Base-by-base conservation (phyloP, 2,888 invertebrate genomes). In the Rhagonycha fulva region DNA sequence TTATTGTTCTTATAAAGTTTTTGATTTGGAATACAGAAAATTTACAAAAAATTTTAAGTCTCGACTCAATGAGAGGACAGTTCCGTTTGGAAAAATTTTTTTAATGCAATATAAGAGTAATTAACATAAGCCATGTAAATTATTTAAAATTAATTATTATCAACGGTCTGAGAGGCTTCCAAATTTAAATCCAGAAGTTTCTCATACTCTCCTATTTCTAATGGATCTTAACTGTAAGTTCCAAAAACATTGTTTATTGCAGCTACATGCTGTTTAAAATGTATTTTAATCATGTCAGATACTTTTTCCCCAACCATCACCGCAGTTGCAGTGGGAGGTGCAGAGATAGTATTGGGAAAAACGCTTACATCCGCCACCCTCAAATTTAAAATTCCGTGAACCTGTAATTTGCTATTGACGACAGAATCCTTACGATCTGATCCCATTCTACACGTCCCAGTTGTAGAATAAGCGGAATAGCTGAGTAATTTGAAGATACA, bases 241-340 rank as follows among this genome's bases (percentile, higher is more conserved):
- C 3, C 2, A 3, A 30, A 32, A 32, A 32, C 32, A 32, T 32
- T 32, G 32, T 0, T 32, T 32, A 32, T 32, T 5, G 4, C 12
- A 12, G 12, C 47, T 7, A 47, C 47, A n/a, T n/a, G 47, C n/a
- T 47, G n/a, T 9, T 47, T 47, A n/a, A n/a, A n/a, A 7, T 47
- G n/a, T 5, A 47, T 47, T 66, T 82, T 82, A 30, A 82, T 80
- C 61, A 83, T 74, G 77, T 84, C 91, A 90, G 93, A 89, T 4
- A 89, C 92, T 82, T 93, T 94, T 87, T 94, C 94, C 0, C 92
- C 94, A 28, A 93, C 90, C 93, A 94, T 93, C 32, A 93, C 91
- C 0, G 92, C 91, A 1, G 92, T 91, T 0, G 92, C 93, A 74
- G 91, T 91, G 0, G 93, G 93, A 84, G 94, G 93, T 0, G 92